Evolutionary conservation across 2,888 invertebrate genomes (phyloP).

Genomic region (Nomada hirtipes): DNA sequence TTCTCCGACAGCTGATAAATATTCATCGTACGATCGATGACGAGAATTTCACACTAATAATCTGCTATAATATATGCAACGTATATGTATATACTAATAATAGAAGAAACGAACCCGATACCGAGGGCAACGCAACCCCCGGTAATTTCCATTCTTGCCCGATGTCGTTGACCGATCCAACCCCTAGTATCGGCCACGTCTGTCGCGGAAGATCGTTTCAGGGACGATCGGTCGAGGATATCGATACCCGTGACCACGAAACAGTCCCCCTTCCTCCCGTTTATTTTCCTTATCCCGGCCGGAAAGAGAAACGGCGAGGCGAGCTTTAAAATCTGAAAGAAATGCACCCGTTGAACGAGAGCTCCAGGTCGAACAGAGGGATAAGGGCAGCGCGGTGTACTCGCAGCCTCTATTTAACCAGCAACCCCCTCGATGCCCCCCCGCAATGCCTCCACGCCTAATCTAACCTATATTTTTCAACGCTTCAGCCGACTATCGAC

Average conservation of each 20-base stretch:
- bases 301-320: constrained; percentile 29
- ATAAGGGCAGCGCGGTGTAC: constrained; percentile 24
- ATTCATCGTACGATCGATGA: background rate
- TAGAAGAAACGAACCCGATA: background rate
- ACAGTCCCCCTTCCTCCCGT: constrained; percentile 11
- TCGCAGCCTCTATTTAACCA: constrained; percentile 68
- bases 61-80: no score
- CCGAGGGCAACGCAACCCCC: background rate
- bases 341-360: constrained; percentile 41
- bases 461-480: constrained; percentile 77
- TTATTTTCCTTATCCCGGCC: constrained; percentile 39
- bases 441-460: constrained; percentile 75
- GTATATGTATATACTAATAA: background rate
- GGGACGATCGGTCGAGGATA: constrained; percentile 19
- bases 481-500: constrained; percentile 67
- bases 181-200: background rate
- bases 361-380: background rate
- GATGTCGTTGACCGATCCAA: constrained; percentile 3
- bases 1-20: background rate
- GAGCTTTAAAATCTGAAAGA: constrained; percentile 57
- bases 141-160: background rate
- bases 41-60: background rate
- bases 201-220: constrained; percentile 4
- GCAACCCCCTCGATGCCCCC: constrained; percentile 44
- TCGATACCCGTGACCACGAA: constrained; percentile 37